These are phyloP conservation scores for Yponomeuta cagnagella DNA, from an alignment of 2,888 invertebrate genomes.

Conservation along the genomic window DNA sequence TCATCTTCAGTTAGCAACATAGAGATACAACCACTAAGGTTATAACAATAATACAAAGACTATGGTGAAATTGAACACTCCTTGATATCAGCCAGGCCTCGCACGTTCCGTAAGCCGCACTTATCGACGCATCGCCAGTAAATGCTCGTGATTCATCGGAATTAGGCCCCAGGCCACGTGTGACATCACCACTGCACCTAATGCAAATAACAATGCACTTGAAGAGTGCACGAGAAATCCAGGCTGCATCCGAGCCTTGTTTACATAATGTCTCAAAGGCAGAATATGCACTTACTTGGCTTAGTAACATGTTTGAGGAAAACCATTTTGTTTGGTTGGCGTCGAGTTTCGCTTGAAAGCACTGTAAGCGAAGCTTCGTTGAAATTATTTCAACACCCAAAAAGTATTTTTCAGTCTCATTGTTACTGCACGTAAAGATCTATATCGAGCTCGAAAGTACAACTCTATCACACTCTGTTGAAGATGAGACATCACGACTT, in stretches of 20 bases:
- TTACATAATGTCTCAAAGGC: background rate
- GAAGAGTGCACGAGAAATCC: slow-evolving; percentile 8
- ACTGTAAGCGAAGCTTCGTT: no score
- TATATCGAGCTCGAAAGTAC: no score
- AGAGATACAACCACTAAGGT: no score
- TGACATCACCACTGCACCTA: slow-evolving; percentile 62
- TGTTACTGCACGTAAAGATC: no score
- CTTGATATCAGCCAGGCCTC: slow-evolving; percentile 16
- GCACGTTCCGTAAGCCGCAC: slow-evolving; percentile 34
- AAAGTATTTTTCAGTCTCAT: no score
- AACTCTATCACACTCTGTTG: no score
- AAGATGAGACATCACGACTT: no score
- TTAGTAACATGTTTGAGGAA: slow-evolving; percentile 18
- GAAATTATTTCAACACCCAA: no score
- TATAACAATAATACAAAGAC: no score
- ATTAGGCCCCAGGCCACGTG: slow-evolving; percentile 52
- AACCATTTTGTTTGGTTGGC: slow-evolving; percentile 21
- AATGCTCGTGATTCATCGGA: slow-evolving; percentile 70
- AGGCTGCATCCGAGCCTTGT: background rate
- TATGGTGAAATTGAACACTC: background rate
- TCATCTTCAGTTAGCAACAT: no score
- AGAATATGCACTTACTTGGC: background rate
- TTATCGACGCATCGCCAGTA: slow-evolving; percentile 69
- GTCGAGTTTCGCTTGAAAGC: background rate
- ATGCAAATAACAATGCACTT: slow-evolving; percentile 38